These are phyloP conservation scores for Phaethon lepturus DNA, from an alignment of 2,113 vertebrate genomes.

Conservation along the genomic window DNA sequence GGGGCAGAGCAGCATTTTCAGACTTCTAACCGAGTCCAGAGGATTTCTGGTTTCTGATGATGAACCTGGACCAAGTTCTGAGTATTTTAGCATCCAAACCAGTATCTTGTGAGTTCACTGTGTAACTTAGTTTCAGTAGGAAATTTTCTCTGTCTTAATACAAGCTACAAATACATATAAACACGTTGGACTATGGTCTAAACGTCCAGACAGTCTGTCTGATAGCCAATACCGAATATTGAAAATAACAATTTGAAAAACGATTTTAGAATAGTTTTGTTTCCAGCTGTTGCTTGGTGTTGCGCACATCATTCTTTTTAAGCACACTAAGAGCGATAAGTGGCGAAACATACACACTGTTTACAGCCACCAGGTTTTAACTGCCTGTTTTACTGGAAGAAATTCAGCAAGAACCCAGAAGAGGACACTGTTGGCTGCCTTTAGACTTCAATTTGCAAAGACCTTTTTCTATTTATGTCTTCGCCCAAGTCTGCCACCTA, in stretches of 20 bases:
- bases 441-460: not conserved
- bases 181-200: fast-evolving
- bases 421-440: slow-evolving; percentile 42
- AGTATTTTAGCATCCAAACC: not conserved
- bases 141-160: not conserved
- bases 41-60: not conserved
- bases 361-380: not conserved
- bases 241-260: not conserved
- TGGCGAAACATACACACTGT: not conserved
- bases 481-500: fast-evolving
- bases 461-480: fast-evolving
- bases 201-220: not conserved
- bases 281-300: not conserved
- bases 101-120: not conserved
- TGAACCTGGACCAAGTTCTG: not conserved
- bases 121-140: not conserved
- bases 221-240: not conserved
- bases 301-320: not conserved
- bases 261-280: not conserved
- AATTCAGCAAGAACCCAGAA: not conserved
- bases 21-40: not conserved
- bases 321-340: not conserved
- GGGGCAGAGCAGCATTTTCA: not conserved
- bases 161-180: not conserved
- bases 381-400: not conserved